Conservation (phyloP, 2,888 invertebrate genomes). For the Spodoptera littoralis region DNA sequence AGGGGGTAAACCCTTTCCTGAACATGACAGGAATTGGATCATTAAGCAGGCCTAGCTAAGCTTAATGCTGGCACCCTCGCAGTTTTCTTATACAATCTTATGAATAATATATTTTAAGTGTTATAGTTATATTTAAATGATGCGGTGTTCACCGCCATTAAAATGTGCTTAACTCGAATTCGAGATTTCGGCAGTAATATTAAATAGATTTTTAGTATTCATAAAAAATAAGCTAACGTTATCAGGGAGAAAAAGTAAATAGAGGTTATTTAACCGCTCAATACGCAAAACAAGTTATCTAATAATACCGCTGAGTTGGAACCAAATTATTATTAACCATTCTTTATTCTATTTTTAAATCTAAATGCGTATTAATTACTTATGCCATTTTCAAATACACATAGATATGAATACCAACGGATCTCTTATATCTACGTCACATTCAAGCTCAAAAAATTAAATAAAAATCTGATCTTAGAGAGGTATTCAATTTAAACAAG, state of each 20-base stretch:
- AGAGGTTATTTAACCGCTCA: too few relatives aligned
- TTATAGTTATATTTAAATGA: conserved; percentile 59
- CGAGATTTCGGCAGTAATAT: conserved; percentile 7
- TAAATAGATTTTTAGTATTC: conserved; percentile 27
- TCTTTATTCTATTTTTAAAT: too few relatives aligned
- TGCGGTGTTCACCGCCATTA: conserved; percentile 45
- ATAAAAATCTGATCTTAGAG: conserved; percentile 1
- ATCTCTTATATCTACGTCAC: too few relatives aligned
- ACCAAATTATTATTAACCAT: too few relatives aligned
- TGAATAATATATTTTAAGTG: conserved; percentile 65
- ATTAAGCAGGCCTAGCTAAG: conserved; percentile 87
- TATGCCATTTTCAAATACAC: too few relatives aligned
- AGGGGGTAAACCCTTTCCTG: conserved; percentile 89
- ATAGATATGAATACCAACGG: too few relatives aligned
- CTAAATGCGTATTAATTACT: too few relatives aligned
- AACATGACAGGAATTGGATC: conserved; percentile 89
- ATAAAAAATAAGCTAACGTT: conserved; percentile 8
- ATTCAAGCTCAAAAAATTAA: not conserved
- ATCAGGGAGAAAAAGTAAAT: not conserved
- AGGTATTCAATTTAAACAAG: conserved; percentile 1
- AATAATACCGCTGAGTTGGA: too few relatives aligned
- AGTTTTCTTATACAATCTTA: conserved; percentile 66
- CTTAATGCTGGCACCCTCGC: conserved; percentile 78
- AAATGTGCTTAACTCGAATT: conserved; percentile 35
- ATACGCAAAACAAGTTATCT: too few relatives aligned